Conservation (phyloP, 2,797 vertebrate genomes). For the Danio tinwini region DNA sequence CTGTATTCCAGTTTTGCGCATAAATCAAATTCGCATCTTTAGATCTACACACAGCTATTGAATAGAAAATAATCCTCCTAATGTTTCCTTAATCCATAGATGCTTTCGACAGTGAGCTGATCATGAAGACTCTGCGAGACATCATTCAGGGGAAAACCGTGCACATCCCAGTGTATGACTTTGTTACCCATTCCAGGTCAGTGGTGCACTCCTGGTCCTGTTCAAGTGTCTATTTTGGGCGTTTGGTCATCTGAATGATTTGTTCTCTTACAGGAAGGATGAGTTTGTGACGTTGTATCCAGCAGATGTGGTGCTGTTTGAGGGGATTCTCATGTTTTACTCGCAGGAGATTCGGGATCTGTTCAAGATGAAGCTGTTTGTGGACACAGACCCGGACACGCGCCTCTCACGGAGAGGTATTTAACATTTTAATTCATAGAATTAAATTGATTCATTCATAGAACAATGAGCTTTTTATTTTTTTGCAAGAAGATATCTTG, state of each 20-base stretch:
- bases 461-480: too few relatives aligned
- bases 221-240: too few relatives aligned
- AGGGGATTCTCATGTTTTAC: constrained; percentile 94
- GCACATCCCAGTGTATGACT: constrained; percentile 94
- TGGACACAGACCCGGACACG: constrained; percentile 92
- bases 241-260: too few relatives aligned
- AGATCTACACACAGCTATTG: too few relatives aligned
- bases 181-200: constrained; percentile 92
- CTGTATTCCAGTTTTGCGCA: too few relatives aligned
- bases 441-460: too few relatives aligned
- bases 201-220: constrained; percentile 34
- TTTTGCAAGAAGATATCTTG: too few relatives aligned
- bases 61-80: too few relatives aligned
- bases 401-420: constrained; percentile 89
- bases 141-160: constrained; percentile 89
- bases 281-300: constrained; percentile 90
- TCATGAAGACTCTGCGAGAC: constrained; percentile 86
- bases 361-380: constrained; percentile 96
- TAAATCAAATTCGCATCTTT: too few relatives aligned
- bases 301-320: constrained; percentile 92
- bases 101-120: constrained; percentile 93
- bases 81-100: constrained; percentile 71
- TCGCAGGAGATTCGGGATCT: constrained; percentile 90
- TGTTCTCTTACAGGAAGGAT: constrained; percentile 81
- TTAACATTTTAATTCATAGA: too few relatives aligned